Conservation (phyloP, 2,797 vertebrate species). For the Paguma larvata region DNA sequence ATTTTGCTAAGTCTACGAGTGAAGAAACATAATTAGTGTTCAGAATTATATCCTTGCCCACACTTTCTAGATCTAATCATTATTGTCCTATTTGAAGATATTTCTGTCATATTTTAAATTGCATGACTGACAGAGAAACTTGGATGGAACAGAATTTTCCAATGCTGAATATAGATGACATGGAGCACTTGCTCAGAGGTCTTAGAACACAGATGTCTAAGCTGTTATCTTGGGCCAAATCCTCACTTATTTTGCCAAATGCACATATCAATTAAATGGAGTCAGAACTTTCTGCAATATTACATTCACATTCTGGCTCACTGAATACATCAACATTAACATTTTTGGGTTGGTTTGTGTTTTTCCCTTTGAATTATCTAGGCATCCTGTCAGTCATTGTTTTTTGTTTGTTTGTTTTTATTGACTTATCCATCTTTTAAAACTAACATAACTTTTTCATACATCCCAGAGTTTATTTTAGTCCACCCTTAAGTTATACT, state of each 20-base stretch:
- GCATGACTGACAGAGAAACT: conserved; percentile 54
- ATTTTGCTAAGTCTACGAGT: not conserved
- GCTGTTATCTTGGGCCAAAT: conserved; percentile 54
- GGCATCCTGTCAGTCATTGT: not conserved
- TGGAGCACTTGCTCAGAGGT: conserved; percentile 6
- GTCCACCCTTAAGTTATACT: not conserved
- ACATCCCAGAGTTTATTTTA: not conserved
- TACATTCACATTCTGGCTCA: not conserved
- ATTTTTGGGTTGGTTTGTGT: not conserved
- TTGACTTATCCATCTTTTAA: not conserved
- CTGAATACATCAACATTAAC: not conserved
- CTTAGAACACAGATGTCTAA: conserved; percentile 66
- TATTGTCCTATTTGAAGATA: conserved; percentile 21
- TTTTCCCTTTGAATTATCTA: conserved; percentile 23
- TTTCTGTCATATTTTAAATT: conserved; percentile 66
- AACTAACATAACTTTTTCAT: not conserved
- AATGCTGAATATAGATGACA: conserved; percentile 50
- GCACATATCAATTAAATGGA: conserved; percentile 65
- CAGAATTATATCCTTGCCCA: not conserved
- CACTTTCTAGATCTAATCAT: conserved; percentile 44
- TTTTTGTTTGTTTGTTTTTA: not conserved
- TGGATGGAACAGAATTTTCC: conserved; percentile 47
- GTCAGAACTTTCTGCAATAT: conserved; percentile 47
- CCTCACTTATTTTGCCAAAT: conserved; percentile 68
- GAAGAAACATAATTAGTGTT: not conserved